Conservation (phyloP, 2,888 invertebrate genomes). For the Reticulitermes lucifugus region DNA sequence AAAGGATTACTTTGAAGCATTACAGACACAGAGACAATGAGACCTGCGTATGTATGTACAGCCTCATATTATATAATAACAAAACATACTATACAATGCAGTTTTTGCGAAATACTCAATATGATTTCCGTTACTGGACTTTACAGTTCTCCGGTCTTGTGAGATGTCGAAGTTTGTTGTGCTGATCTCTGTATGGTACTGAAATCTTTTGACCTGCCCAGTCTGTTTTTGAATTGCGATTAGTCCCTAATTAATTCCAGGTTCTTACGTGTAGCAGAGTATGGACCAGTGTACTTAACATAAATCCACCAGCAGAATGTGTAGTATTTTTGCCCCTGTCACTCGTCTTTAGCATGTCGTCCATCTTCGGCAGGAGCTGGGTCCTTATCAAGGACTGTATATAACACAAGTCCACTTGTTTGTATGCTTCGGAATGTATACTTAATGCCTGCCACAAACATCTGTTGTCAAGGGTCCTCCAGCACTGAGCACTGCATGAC, state of each 20-base stretch:
- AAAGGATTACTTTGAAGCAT: too few relatives aligned
- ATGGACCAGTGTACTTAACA: neutral
- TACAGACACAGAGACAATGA: too few relatives aligned
- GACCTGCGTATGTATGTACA: too few relatives aligned
- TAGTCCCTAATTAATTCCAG: neutral
- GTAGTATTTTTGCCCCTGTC: neutral
- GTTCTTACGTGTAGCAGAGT: neutral
- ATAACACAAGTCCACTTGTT: neutral
- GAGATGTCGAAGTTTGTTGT: too few relatives aligned
- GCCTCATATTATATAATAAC: too few relatives aligned
- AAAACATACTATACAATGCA: too few relatives aligned
- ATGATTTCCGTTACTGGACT: too few relatives aligned
- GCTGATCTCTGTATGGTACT: too few relatives aligned
- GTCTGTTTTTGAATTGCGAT: neutral
- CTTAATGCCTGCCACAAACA: slow-evolving; percentile 28
- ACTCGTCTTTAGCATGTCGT: neutral
- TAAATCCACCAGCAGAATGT: neutral
- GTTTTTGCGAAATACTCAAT: too few relatives aligned
- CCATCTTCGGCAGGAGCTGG: neutral
- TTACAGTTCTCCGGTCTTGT: too few relatives aligned
- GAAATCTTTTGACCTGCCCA: too few relatives aligned
- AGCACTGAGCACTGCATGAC: neutral
- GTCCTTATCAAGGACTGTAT: neutral
- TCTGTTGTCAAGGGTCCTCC: slow-evolving; percentile 13
- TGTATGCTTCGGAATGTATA: neutral